Evolutionary conservation across 2,113 vertebrate genomes (phyloP).

Genomic region (Quiscalus mexicanus): DNA sequence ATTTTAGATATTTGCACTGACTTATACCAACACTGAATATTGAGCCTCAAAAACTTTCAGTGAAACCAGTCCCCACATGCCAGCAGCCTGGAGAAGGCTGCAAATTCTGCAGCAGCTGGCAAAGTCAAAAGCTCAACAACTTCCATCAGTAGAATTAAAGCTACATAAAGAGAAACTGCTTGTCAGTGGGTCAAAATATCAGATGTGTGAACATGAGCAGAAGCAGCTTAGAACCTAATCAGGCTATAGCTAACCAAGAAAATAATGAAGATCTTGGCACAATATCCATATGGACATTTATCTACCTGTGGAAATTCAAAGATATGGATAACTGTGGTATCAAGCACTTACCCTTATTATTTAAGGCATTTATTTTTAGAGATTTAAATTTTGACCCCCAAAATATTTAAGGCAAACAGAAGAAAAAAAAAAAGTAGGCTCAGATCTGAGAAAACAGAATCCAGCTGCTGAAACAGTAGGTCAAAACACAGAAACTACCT

Average conservation of each 20-base stretch:
- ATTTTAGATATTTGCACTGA: neutral
- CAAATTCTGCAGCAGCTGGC: neutral
- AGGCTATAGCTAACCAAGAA: neutral
- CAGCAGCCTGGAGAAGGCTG: neutral
- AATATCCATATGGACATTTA: neutral
- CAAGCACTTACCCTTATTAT: neutral
- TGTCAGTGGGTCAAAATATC: neutral
- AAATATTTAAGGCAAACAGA: neutral
- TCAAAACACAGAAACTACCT: neutral
- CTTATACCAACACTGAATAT: neutral
- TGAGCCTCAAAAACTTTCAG: neutral
- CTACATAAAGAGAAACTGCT: neutral
- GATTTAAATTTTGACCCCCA: neutral
- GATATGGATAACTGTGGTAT: neutral
- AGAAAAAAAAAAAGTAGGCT: neutral
- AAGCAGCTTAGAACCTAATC: neutral
- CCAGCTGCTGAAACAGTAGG: neutral
- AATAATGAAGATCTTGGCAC: neutral
- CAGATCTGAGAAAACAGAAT: neutral
- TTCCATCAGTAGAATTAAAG: neutral
- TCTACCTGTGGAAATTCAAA: neutral
- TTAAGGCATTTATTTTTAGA: neutral
- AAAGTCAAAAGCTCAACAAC: neutral
- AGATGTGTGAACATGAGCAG: neutral
- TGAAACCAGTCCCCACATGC: neutral